phyloP scores from a whole-genome alignment of 2,888 invertebrate genomes.

The Aricia artaxerxes region DNA sequence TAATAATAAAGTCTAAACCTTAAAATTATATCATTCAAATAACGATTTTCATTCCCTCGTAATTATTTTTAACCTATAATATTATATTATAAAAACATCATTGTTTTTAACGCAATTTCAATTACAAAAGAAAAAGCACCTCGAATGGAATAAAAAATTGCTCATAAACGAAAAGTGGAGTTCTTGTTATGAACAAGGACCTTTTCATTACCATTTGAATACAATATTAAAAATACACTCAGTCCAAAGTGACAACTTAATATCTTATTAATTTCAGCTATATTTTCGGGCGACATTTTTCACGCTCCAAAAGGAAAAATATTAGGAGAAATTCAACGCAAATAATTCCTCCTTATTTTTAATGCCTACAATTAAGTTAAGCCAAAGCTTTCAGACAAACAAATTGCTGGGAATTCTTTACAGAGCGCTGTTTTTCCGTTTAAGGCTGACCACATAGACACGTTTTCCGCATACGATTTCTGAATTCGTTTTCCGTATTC shows the following conservation, averaged over 20 bases:
- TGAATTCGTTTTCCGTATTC: too few species aligned
- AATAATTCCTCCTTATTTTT: constrained; percentile 31
- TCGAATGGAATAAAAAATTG: not conserved
- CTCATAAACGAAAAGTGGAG: not conserved
- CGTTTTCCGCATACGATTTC: too few species aligned
- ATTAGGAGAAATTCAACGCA: constrained; percentile 20
- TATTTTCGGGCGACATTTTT: constrained; percentile 12
- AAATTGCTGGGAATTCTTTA: constrained; percentile 32
- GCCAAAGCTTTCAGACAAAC: constrained; percentile 34
- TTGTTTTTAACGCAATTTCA: not conserved
- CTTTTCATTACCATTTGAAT: constrained; percentile 16
- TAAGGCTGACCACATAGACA: not conserved
- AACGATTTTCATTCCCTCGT: not conserved
- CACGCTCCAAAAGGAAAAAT: constrained; percentile 11
- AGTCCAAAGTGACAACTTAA: not conserved
- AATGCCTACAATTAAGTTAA: constrained; percentile 43
- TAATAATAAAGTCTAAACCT: too few species aligned
- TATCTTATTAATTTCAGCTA: constrained; percentile 8
- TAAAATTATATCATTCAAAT: not conserved
- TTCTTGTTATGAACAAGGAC: not conserved
- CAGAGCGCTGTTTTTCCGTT: constrained; percentile 18
- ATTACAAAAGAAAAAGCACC: not conserved
- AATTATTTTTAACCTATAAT: not conserved
- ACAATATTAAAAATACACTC: constrained; percentile 18
- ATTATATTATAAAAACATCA: too few species aligned